phyloP scores from a whole-genome alignment of 1,140 invertebrate species.

The Diorhabda carinulata region DNA sequence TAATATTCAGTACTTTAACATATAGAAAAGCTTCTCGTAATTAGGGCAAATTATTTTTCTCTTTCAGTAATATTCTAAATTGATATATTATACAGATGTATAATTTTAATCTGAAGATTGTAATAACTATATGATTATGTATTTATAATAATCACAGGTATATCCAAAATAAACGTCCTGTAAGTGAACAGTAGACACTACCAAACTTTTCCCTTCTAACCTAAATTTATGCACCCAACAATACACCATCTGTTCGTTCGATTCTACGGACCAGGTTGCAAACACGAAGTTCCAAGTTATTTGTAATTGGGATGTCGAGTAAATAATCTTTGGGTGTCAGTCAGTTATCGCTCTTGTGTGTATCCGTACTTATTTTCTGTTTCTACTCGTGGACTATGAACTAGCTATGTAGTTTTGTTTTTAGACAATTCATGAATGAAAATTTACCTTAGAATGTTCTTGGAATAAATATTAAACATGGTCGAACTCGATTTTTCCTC shows the following conservation, averaged over 20 bases:
- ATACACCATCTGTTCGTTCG: background rate
- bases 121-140: too few relatives aligned
- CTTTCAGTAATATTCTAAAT: too few relatives aligned
- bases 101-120: too few relatives aligned
- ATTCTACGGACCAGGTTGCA: background rate
- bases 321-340: background rate
- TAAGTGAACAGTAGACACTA: too few relatives aligned
- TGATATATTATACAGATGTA: too few relatives aligned
- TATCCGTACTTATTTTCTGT: background rate
- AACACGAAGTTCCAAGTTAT: too few relatives aligned
- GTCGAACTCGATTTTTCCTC: conserved; percentile 41
- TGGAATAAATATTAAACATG: conserved; percentile 31
- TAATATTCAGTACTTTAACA: too few relatives aligned
- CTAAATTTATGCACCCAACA: background rate
- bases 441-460: conserved; percentile 26
- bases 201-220: background rate
- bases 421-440: conserved; percentile 35
- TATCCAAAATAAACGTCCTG: too few relatives aligned
- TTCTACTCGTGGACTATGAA: background rate
- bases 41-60: too few relatives aligned
- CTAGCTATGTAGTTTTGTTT: conserved; percentile 5
- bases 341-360: background rate
- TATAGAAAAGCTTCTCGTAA: too few relatives aligned
- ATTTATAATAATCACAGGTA: too few relatives aligned
- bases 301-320: too few relatives aligned